These are phyloP conservation scores for Mormoops blainvillei DNA, from an alignment of 2,113 vertebrate genomes.

Conservation along the genomic window DNA sequence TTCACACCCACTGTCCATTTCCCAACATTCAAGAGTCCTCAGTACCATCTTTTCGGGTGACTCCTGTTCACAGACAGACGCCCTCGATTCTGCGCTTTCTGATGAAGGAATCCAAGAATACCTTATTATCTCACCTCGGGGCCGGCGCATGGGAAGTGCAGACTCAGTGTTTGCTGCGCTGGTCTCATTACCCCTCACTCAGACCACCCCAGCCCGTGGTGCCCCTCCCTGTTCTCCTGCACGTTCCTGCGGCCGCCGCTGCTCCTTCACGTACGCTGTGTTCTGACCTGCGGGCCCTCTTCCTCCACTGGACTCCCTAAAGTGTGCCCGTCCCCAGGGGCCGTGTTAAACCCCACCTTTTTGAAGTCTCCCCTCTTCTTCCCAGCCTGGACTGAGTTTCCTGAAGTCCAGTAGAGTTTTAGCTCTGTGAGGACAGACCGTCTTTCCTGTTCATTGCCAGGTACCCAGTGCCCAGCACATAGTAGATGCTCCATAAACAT, in stretches of 20 bases:
- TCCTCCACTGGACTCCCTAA: neutral
- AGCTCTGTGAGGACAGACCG: neutral
- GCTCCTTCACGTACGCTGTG: accelerated
- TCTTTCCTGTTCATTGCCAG: neutral
- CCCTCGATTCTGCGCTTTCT: neutral
- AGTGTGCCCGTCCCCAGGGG: accelerated
- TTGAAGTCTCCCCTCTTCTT: neutral
- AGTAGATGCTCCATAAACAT: neutral
- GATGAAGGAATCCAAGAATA: neutral
- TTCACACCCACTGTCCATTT: neutral
- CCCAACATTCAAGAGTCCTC: neutral
- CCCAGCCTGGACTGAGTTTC: neutral
- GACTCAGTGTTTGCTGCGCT: neutral
- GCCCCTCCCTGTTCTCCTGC: neutral
- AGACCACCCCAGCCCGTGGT: accelerated
- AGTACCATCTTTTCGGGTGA: neutral
- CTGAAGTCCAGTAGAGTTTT: neutral
- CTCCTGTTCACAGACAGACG: neutral
- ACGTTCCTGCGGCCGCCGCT: too few relatives aligned
- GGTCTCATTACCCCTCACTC: neutral
- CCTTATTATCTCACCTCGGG: neutral
- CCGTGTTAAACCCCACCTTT: neutral
- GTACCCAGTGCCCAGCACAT: neutral
- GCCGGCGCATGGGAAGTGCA: accelerated
- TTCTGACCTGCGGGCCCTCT: neutral